Evolutionary conservation across 2,797 vertebrate genomes (phyloP), one percentile per base, ranked within the genome.

Genomic region (Lophotriccus pileatus): DNA sequence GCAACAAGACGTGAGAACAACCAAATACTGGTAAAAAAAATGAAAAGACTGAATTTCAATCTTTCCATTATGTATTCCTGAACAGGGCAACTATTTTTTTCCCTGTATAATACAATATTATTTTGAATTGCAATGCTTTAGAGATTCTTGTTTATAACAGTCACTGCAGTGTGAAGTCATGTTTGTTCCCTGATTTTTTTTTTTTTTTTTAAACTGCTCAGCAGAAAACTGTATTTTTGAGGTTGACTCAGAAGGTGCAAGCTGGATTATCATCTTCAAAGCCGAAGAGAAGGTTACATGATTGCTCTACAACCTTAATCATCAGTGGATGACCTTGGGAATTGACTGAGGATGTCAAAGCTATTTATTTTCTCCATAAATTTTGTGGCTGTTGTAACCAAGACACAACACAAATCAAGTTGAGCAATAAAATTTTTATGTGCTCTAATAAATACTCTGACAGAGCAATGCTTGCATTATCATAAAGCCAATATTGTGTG

Each of bases 1-100:
- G 97, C 97, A 96, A 77, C 92, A 95, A 96, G 97, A 96, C 91
- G 84, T 75, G 90, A 95, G 92, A 96, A 90, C 93, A 97, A 97
- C 97, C 97, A 98, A 98, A 98, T 97, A 96, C 94, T 97, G 97
- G 97, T 97, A 95, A 95, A 96, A 96, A 96, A 95, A 95, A 89
- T 46, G 25, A 92, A 43, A 84, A 90, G 89, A 95, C 92, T 85
- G 86, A 88, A 93, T 89, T 93, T 95, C 49, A 83, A 62, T 94
- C 82, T 96, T 95, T 90, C 84, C 80, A 46, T 87, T 39, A 81
- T 91, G 76, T 91, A 59, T 95, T 96, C 83, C 95, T 95, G 84
- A 93, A 94, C 96, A 97, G 95, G 97, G 97, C 89, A 93, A 91
- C 85, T 77, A 47, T 87, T 94, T 96, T 39, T 50, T 93, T 88